Base-by-base conservation (phyloP, 1,140 invertebrate species). In the Lepidurus arcticus region DNA sequence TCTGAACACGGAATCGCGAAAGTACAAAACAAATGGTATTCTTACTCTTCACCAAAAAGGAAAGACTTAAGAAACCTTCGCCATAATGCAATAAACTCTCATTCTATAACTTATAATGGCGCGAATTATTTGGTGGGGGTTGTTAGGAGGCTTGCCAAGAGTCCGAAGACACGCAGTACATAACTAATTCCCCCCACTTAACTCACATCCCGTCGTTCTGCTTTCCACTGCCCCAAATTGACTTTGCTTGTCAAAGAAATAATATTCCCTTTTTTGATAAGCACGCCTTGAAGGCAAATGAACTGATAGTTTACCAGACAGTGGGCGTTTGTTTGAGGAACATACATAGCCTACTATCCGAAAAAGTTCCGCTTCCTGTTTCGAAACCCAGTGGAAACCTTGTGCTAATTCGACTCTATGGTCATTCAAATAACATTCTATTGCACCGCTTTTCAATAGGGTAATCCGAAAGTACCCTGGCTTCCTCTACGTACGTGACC, bases 401-500 rank as follows among this genome's bases (percentile, higher is more conserved):
- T 65, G 16, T 65, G 53, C 16, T n/a, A 65, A 16, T 7, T n/a
- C 10, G 16, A 47, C 45, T 47, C 45, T 65, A 65, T 65, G 21
- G 53, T 65, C 6, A 65, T n/a, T n/a, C 8, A 5, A 47, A 11
- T 65, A n/a, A n/a, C 21, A 65, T 21, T 21, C 21, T 65, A 7
- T 16, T 65, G 16, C 53, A 11, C 53, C n/a, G 5, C 0, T 65
- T 47, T 47, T 47, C 8, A 65, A 65, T n/a, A 65, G 7, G 1
- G 8, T 16, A 34, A 3, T 65, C 53, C 8, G 13, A 65, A 65
- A 1, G 53, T 65, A 21, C 16, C 21, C 53, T 21, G 16, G 13
- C 16, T 65, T 65, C 53, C 53, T 65, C 53, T 65, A 65, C 53
- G 53, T 65, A 65, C 53, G 53, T 65, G 53, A 65, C n/a, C 53